Evolutionary conservation across 2,797 vertebrate genomes (phyloP).

Genomic region (Sorex maritimensis): DNA sequence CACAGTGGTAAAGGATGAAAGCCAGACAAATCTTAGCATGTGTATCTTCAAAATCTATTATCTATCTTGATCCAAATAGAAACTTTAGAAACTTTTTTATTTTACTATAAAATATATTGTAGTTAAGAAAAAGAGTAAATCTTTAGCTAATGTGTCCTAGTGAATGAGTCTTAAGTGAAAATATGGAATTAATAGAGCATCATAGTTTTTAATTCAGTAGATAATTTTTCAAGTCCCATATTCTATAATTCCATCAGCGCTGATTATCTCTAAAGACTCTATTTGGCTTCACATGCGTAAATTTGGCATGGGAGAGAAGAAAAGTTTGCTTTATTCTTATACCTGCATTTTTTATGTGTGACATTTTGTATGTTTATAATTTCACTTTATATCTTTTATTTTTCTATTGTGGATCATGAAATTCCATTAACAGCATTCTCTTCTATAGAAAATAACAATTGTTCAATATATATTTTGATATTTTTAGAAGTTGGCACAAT

Average conservation of each 20-base stretch:
- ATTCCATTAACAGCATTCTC: neutral
- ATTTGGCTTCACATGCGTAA: conserved; percentile 18
- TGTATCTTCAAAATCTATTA: neutral
- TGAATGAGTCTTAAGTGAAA: neutral
- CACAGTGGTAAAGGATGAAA: neutral
- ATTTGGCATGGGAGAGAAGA: neutral
- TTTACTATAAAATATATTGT: conserved; percentile 34
- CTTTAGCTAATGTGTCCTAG: neutral
- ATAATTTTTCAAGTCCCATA: neutral
- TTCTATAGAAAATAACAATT: neutral
- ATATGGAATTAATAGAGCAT: conserved; percentile 27
- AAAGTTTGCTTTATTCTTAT: neutral
- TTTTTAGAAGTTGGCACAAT: conserved; percentile 12
- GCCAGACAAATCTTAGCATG: neutral
- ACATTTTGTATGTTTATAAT: neutral
- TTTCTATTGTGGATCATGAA: conserved; percentile 38
- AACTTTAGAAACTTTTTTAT: conserved; percentile 12
- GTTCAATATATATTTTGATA: conserved; percentile 25
- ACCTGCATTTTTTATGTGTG: neutral
- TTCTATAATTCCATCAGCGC: conserved; percentile 23
- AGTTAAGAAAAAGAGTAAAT: conserved; percentile 1
- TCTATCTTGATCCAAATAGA: neutral
- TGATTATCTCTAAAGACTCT: conserved; percentile 8
- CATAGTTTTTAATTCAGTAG: conserved; percentile 50
- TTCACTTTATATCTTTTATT: neutral